Evolutionary conservation across 1,140 invertebrate species (phyloP).

Genomic region (Subanguina moxae): DNA sequence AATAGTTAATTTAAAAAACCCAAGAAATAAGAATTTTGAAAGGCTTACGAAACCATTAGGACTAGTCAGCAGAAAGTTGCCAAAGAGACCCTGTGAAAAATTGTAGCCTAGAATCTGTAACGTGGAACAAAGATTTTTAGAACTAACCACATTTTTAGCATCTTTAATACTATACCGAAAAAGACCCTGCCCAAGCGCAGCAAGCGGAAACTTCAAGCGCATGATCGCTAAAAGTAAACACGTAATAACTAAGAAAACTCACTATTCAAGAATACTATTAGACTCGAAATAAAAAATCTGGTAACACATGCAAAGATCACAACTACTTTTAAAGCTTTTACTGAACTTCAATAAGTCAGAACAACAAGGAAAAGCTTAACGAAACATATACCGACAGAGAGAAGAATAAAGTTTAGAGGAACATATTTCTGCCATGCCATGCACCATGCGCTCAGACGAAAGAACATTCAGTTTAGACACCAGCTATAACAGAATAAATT

Average conservation of each 20-base stretch:
- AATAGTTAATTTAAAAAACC: too few relatives aligned
- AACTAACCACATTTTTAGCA: not conserved
- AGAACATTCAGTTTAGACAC: slow-evolving; percentile 20
- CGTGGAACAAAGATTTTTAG: too few relatives aligned
- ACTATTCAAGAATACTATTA: not conserved
- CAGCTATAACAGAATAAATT: slow-evolving; percentile 10
- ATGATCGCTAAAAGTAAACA: not conserved
- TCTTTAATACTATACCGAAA: not conserved
- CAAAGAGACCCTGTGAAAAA: slow-evolving; percentile 35
- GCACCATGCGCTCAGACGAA: not conserved
- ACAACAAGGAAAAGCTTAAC: not conserved
- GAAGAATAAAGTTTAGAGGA: too few relatives aligned
- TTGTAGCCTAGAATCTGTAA: too few relatives aligned
- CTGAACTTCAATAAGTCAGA: slow-evolving; percentile 5
- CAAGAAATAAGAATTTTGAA: too few relatives aligned
- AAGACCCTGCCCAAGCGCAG: not conserved
- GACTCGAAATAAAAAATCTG: not conserved
- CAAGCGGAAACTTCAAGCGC: not conserved
- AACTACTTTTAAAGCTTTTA: slow-evolving; percentile 2
- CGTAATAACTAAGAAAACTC: not conserved
- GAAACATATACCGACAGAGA: too few relatives aligned
- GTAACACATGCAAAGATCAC: not conserved
- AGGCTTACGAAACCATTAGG: slow-evolving; percentile 34
- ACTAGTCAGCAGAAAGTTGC: slow-evolving; percentile 26
- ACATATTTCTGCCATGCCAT: too few relatives aligned